Percentiles rank a stretch among this genome's conserved stretches.
These are phyloP conservation scores for Scaptomyza flava DNA, from an alignment of 2,888 invertebrate genomes.

Conservation along the genomic window DNA sequence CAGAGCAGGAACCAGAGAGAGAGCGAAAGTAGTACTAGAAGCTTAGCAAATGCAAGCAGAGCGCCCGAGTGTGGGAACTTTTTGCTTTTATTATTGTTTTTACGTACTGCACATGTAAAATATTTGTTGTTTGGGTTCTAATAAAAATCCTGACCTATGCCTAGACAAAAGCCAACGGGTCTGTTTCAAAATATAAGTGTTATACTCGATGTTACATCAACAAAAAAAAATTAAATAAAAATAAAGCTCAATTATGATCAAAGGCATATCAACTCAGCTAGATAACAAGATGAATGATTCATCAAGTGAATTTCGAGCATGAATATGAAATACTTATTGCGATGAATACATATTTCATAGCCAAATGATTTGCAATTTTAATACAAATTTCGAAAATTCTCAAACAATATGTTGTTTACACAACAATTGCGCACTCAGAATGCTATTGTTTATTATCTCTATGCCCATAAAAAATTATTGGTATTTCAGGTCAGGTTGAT, in stretches of 20 bases:
- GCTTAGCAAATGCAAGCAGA: conserved; percentile 7
- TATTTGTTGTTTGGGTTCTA: conserved; percentile 41
- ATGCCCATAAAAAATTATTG: not conserved
- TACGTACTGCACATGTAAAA: not conserved
- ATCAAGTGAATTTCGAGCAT: conserved; percentile 5
- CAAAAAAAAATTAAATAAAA: not conserved
- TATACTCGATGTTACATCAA: conserved; percentile 15
- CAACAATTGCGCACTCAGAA: conserved; percentile 5
- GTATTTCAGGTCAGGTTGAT: not conserved
- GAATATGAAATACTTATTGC: conserved; percentile 1
- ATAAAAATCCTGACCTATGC: conserved; percentile 73
- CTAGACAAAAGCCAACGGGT: conserved; percentile 47
- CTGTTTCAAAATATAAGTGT: conserved; percentile 7
- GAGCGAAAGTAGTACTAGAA: not conserved
- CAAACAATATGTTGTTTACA: not conserved
- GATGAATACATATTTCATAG: conserved; percentile 1
- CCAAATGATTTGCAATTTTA: conserved; percentile 7
- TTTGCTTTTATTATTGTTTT: conserved; percentile 17
- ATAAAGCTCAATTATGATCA: conserved; percentile 34
- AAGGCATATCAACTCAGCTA: conserved; percentile 5
- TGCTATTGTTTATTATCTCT: not conserved
- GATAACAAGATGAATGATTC: conserved; percentile 3
- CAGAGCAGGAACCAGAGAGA: not conserved
- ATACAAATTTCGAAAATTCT: not conserved
- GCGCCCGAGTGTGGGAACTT: conserved; percentile 38